phyloP scores from a whole-genome alignment of 2,888 invertebrate genomes.

The Corbicula japonica region DNA sequence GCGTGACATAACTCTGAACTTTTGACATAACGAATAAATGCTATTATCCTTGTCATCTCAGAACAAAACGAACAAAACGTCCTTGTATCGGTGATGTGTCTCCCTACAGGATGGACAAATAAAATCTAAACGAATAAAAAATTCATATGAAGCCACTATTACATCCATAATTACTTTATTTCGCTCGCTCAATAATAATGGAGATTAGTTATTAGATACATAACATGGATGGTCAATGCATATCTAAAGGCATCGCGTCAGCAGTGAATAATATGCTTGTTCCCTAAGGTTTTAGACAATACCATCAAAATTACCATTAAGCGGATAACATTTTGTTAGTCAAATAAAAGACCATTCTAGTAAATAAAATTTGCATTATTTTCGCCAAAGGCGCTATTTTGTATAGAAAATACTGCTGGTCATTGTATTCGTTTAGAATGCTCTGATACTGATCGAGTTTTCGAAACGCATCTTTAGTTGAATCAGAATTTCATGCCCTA shows the following conservation, averaged over 20 bases:
- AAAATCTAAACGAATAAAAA: slow-evolving; percentile 61
- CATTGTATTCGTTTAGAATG: too few relatives aligned
- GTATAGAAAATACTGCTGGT: too few relatives aligned
- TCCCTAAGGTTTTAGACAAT: too few relatives aligned
- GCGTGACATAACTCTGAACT: slow-evolving; percentile 49
- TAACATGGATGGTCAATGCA: slow-evolving; percentile 26
- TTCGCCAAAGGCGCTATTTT: too few relatives aligned
- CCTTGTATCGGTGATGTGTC: slow-evolving; percentile 3
- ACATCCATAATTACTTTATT: slow-evolving; percentile 40
- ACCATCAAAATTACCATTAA: too few relatives aligned
- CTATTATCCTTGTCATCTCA: slow-evolving; percentile 28
- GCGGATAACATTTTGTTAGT: too few relatives aligned
- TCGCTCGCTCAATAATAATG: slow-evolving; percentile 10
- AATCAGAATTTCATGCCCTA: too few relatives aligned
- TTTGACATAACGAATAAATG: slow-evolving; percentile 38
- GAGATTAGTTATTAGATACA: slow-evolving; percentile 20
- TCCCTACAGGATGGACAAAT: slow-evolving; percentile 22
- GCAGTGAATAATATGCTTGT: too few relatives aligned
- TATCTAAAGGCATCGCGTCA: slow-evolving; percentile 14
- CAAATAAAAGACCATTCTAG: too few relatives aligned
- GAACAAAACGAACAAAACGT: slow-evolving; percentile 30
- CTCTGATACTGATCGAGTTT: too few relatives aligned
- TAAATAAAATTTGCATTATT: too few relatives aligned
- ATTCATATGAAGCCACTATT: slow-evolving; percentile 51
- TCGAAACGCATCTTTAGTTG: too few relatives aligned